A percentile compares a stretch with the other conserved stretches of the same genome.
These are phyloP conservation scores for Drosophila kanekoi DNA, from an alignment of 2,888 invertebrate species.

Conservation along the genomic window DNA sequence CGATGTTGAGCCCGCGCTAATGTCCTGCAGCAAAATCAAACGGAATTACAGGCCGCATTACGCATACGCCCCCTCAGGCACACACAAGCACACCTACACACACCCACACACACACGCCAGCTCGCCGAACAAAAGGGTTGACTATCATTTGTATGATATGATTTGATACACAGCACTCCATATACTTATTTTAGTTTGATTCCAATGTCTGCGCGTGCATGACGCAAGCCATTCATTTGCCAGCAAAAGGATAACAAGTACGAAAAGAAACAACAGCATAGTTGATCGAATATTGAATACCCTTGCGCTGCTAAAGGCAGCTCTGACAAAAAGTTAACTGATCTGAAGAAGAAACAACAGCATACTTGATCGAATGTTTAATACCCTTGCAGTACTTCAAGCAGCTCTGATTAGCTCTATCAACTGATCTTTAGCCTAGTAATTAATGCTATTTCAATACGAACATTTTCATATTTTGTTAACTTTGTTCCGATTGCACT, in stretches of 20 bases:
- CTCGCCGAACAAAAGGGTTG: slow-evolving; percentile 22
- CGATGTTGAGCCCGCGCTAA: slow-evolving; percentile 65
- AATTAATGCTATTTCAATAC: too few relatives aligned
- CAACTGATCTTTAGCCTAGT: too few relatives aligned
- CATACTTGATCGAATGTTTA: neutral
- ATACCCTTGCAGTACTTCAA: too few relatives aligned
- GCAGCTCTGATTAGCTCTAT: too few relatives aligned
- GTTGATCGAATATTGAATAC: neutral
- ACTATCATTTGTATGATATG: slow-evolving; percentile 53
- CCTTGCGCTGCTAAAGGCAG: neutral
- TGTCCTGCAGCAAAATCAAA: slow-evolving; percentile 74
- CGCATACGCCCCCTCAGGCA: slow-evolving; percentile 45
- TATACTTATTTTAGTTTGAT: slow-evolving; percentile 58
- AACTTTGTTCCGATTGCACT: too few relatives aligned
- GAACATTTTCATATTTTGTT: too few relatives aligned
- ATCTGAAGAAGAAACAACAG: neutral
- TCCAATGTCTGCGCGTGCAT: slow-evolving; percentile 65
- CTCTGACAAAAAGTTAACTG: too few relatives aligned
- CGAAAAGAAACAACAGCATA: neutral
- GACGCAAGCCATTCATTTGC: slow-evolving; percentile 71
- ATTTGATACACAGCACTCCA: slow-evolving; percentile 34
- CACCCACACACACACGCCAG: neutral
- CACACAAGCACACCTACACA: neutral
- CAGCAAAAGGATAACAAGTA: slow-evolving; percentile 6
- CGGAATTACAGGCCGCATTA: slow-evolving; percentile 67